These are phyloP conservation scores for Troides helena DNA, from an alignment of 2,888 invertebrate species.

Conservation along the genomic window DNA sequence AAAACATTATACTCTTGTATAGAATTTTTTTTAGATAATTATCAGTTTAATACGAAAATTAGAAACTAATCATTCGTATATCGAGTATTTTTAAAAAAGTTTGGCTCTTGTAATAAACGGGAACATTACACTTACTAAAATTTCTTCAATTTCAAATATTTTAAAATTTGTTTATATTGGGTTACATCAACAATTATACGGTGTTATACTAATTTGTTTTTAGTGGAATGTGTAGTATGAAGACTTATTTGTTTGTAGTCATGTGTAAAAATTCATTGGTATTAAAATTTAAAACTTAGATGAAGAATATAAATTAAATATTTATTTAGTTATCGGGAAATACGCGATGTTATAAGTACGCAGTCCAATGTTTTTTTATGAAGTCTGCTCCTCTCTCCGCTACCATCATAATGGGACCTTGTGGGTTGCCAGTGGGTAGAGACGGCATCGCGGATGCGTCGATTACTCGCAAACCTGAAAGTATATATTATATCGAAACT, in stretches of 20 bases:
- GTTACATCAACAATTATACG: no score
- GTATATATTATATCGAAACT: neutral
- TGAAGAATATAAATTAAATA: neutral
- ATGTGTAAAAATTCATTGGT: neutral
- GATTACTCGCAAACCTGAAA: slow-evolving; percentile 56
- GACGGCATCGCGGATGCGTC: slow-evolving; percentile 80
- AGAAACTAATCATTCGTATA: no score
- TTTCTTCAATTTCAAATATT: neutral
- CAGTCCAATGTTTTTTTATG: slow-evolving; percentile 41
- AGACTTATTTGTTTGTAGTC: neutral
- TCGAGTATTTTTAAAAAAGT: no score
- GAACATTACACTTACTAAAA: neutral
- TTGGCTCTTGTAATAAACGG: no score
- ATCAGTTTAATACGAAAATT: no score
- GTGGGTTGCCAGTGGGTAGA: slow-evolving; percentile 73
- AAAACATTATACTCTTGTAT: no score
- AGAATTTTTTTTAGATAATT: no score
- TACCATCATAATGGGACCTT: slow-evolving; percentile 78
- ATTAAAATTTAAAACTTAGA: neutral
- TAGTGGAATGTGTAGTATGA: neutral
- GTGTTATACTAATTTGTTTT: neutral
- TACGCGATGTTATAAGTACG: slow-evolving; percentile 6
- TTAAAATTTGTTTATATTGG: neutral
- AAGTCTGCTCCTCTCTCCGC: slow-evolving; percentile 72
- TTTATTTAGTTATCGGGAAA: neutral